These are phyloP conservation scores for Dimorphilus gyrociliatus DNA, from an alignment of 2,888 invertebrate genomes.

Conservation along the genomic window DNA sequence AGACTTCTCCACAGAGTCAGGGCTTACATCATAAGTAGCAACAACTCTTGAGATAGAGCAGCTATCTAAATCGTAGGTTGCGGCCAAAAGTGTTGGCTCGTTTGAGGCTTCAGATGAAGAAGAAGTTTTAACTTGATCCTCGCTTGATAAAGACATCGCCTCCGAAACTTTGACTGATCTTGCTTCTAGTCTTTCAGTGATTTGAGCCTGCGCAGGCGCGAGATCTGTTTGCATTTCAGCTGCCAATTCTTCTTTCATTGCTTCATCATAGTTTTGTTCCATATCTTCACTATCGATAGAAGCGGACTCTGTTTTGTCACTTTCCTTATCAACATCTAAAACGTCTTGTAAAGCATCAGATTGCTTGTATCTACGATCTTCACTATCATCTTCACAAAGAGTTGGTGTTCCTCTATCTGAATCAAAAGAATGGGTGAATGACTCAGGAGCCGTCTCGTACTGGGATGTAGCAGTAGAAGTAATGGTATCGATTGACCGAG, in stretches of 20 bases:
- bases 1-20: slow-evolving; percentile 31
- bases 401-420: neutral
- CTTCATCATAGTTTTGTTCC: slow-evolving; percentile 11
- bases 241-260: slow-evolving; percentile 17
- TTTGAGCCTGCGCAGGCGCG: slow-evolving; percentile 9
- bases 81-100: slow-evolving; percentile 62
- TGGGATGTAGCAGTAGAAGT: too few relatives aligned
- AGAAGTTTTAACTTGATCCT: slow-evolving; percentile 28
- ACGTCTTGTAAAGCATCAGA: too few relatives aligned
- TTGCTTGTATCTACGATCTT: too few relatives aligned
- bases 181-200: neutral
- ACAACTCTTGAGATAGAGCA: slow-evolving; percentile 39
- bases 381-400: slow-evolving; percentile 1
- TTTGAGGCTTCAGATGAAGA: slow-evolving; percentile 70
- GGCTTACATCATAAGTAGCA: slow-evolving; percentile 30
- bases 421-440: too few relatives aligned
- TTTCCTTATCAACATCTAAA: slow-evolving; percentile 7
- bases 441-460: too few relatives aligned
- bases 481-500: too few relatives aligned
- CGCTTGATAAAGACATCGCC: slow-evolving; percentile 15
- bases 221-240: slow-evolving; percentile 16
- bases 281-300: slow-evolving; percentile 25
- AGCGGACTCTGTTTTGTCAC: slow-evolving; percentile 15
- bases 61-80: slow-evolving; percentile 54
- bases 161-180: slow-evolving; percentile 3